Base-by-base conservation (phyloP, 2,113 vertebrate genomes). In the Hymenochirus boettgeri region DNA sequence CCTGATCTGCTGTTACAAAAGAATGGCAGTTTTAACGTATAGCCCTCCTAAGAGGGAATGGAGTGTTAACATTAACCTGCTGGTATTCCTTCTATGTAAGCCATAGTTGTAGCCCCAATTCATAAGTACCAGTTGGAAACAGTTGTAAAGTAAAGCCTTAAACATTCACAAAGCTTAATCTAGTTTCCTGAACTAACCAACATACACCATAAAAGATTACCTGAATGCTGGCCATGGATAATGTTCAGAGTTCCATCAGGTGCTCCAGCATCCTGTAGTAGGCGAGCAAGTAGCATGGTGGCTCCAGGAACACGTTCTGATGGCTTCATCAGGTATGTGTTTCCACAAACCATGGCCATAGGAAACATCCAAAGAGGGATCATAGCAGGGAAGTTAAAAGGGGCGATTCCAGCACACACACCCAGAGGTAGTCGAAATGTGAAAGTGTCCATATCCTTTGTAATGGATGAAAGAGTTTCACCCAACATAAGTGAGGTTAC, bases 341-440 rank as follows among this genome's bases (percentile, higher is more conserved):
- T 98, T 31, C 96, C 96, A 58, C 92, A 94, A 48, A 94, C 96
- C 92, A 97, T 88, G 51, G 90, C 95, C 91, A 99, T 86, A 22
- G 96, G 95, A 71, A 95, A 96, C 95, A 99, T 98, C 96, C 96
- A 99, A 22, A 99, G 88, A 21, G 96, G 96, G 74, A 99, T 98
- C 96, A 99, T 98, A 74, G 93, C 96, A 1, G 96, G 96, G 77
- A 99, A 99, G 76, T 97, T 97, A 80, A 98, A 99, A 0, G 96
- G 96, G 10, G 95, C 87, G 1, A 99, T 95, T 65, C 96, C 96
- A 7, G 95, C 94, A 9, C 94, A 96, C 11, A 98, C 93, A 0
- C 96, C 96, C 2, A 98, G 72, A n/a, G 96, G 95, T 72, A 97
- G 75, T 7, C 95, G 91, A 74, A 90, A 97, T 37, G 95, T 96